Evolutionary conservation across 2,113 vertebrate genomes (phyloP), one percentile per base, ranked within the genome.

Genomic region (Brachyistius frenatus): DNA sequence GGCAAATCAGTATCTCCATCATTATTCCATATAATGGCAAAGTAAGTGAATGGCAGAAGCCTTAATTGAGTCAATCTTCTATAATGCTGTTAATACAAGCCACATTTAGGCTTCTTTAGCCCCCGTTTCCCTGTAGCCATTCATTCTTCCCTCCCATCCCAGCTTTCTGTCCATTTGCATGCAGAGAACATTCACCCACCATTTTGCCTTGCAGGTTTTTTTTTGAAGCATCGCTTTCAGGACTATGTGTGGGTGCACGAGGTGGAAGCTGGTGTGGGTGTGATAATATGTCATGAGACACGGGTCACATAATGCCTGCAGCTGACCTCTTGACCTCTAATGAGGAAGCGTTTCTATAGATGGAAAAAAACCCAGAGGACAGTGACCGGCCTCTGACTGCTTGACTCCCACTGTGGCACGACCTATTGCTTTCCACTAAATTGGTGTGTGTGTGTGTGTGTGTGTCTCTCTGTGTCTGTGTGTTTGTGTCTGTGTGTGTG

Each of bases 21-120:
- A 72, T 80, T 84, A 70, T 85, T 91, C 72, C 52, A 53, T 79
- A 52, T 81, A 89, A 87, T 69, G 74, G 63, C 66, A 76, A 60
- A 72, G 63, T 68, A 73, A 83, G 79, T 81, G 79, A 65, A 61
- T 50, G 52, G 39, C 35, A 9, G 4, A 54, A 46, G 50, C 49
- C 46, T 81, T 82, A 78, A 91, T 80, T 71, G 73, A 72, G 77
- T 76, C 68, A 63, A 41, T 87, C 54, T 69, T 77, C 37, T 64
- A n/a, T 39, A 62, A 33, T 67, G 61, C 63, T 52, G 50, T 57
- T 73, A 86, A 85, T 60, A 47, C 70, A 64, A 64, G 55, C n/a
- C 57, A 52, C 70, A 64, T 70, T 66, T 74, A 54, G 23, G 74
- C 66, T 32, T 72, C 56, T 57, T 64, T 35, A 35, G 49, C 6